phyloP scores from a whole-genome alignment of 2,113 vertebrate species.

The Catharus bicknelli region DNA sequence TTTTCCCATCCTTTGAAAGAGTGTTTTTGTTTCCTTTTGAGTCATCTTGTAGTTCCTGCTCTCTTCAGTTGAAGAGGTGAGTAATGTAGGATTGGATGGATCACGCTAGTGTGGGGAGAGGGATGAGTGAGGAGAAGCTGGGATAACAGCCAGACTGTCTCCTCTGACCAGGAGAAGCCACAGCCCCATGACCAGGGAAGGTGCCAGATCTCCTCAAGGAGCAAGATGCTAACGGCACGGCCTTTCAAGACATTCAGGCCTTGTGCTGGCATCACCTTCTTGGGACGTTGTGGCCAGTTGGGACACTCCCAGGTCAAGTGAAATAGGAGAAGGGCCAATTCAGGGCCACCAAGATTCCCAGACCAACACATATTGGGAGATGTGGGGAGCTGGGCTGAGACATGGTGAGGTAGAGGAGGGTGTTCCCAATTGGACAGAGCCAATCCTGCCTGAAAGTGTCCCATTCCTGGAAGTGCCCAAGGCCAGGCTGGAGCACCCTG shows the following conservation, averaged over 20 bases:
- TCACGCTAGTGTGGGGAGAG: rapidly evolving
- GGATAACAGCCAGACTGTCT: background rate
- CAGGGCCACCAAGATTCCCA: background rate
- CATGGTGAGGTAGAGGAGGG: background rate
- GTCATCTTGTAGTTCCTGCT: background rate
- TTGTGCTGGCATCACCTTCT: background rate
- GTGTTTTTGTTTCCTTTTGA: conserved; percentile 16
- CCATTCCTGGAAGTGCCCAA: background rate
- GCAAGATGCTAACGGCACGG: rapidly evolving
- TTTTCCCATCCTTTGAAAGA: conserved; percentile 46
- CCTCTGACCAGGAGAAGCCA: background rate
- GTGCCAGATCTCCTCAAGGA: background rate
- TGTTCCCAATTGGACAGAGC: rapidly evolving
- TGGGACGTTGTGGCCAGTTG: rapidly evolving
- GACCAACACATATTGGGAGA: rapidly evolving
- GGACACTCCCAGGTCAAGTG: background rate
- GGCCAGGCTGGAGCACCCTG: background rate
- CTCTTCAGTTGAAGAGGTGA: background rate
- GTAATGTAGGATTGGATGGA: background rate
- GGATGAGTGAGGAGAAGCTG: background rate
- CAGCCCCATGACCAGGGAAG: background rate
- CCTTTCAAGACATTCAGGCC: background rate
- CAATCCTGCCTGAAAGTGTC: background rate
- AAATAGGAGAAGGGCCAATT: rapidly evolving
- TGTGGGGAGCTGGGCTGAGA: background rate